Conservation (phyloP, 2,797 vertebrate genomes). For the Kryptolebias ocellatus region DNA sequence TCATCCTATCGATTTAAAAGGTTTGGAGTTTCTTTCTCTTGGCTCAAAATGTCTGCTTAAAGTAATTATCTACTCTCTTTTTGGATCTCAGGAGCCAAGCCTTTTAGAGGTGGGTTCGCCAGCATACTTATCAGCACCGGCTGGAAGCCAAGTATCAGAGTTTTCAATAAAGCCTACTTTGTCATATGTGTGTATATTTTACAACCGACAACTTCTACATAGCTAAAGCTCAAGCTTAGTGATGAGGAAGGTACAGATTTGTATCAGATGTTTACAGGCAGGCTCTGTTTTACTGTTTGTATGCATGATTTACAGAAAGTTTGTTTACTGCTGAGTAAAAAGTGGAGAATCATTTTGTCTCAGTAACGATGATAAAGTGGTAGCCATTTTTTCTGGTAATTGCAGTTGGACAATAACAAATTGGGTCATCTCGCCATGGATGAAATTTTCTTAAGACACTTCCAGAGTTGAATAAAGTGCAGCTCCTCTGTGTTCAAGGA, state of each 20-base stretch:
- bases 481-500: too few relatives aligned
- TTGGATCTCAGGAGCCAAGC: neutral
- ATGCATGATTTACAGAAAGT: neutral
- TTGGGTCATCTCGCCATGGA: neutral
- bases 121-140: neutral
- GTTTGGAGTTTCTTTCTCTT: neutral
- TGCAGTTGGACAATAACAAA: neutral
- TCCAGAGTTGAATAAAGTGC: too few relatives aligned
- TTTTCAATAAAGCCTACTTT: neutral
- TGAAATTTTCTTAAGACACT: too few relatives aligned
- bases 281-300: neutral
- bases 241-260: neutral
- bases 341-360: neutral
- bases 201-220: neutral
- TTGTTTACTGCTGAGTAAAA: neutral
- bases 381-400: neutral
- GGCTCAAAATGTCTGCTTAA: neutral
- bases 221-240: neutral
- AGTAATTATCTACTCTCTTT: constrained; percentile 2
- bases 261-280: neutral
- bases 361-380: neutral
- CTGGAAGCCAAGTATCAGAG: neutral
- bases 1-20: constrained; percentile 16
- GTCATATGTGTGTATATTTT: neutral
- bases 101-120: neutral